A percentile compares a stretch with the other conserved stretches of the same genome.
Conservation (phyloP, 2,113 vertebrate genomes). For the Montifringilla adamsi region DNA sequence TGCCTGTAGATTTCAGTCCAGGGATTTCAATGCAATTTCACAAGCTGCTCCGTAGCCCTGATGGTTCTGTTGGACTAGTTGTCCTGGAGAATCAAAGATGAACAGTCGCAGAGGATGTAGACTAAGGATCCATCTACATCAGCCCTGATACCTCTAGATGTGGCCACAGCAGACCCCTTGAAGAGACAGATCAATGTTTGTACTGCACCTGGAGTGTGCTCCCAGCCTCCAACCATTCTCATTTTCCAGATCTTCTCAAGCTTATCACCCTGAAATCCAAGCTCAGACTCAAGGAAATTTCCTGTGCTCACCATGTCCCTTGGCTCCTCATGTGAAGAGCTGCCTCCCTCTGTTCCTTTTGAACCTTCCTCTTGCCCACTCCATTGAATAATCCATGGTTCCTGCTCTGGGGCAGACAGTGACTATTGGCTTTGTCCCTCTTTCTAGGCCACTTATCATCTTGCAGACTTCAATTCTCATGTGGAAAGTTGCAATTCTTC, state of each 20-base stretch:
- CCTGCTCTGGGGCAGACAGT: background rate
- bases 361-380: background rate
- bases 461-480: background rate
- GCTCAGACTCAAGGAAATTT: background rate
- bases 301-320: background rate
- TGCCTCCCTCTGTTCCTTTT: background rate
- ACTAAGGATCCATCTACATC: background rate
- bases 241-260: background rate
- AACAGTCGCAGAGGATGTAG: background rate
- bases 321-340: background rate
- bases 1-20: background rate
- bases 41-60: background rate
- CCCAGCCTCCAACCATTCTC: background rate
- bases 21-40: background rate
- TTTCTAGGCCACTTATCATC: background rate
- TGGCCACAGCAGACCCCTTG: background rate
- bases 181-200: background rate
- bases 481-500: background rate
- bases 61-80: background rate
- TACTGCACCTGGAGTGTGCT: background rate
- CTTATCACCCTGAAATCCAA: background rate
- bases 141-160: background rate
- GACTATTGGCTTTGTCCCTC: accelerated
- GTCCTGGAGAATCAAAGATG: background rate
- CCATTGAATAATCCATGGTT: background rate